Evolutionary conservation across 1,140 invertebrate genomes (phyloP), one percentile per base, ranked within the genome.

Genomic region (Nomia melanderi): DNA sequence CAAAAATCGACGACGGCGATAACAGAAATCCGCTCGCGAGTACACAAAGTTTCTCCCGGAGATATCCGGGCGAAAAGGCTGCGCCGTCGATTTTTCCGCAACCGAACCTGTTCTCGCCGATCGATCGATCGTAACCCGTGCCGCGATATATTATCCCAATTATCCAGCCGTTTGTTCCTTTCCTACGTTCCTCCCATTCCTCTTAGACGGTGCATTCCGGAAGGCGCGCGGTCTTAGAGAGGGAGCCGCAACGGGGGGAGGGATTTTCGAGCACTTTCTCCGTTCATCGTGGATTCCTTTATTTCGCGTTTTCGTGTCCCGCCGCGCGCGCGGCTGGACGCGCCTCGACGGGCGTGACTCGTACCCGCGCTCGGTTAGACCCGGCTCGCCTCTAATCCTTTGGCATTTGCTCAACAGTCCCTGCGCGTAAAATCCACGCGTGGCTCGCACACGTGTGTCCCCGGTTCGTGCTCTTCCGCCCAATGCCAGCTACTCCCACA

Each of bases 401-500:
- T 67, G 63, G 31, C 72, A 75, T 66, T 75, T 67, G 31, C 27
- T 29, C n/a, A 25, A 9, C 41, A 60, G 54, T 47, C 44, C 4
- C 39, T 41, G 31, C 65, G 65, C 56, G 74, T 50, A 69, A 59
- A 70, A 44, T 47, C n/a, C 54, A 31, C 59, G 41, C 65, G 62
- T 74, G 14, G 1, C 33, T 75, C 20, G 20, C 65, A 70, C 74
- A 9, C 33, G 74, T 60, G 65, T 70, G 53, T 23, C 31, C 64
- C 5, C 31, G n/a, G n/a, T 12, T 39, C 62, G 17, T 23, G 41
- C 65, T 70, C 57, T 77, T 64, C 66, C 75, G 66, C 23, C 75
- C 76, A 63, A 54, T 77, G 59, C 67, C 67, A 27, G 6, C 67
- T 6, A 78, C 69, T 78, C 76, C 76, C 76, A 78, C 76, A 65